Percentiles rank a stretch among this genome's conserved stretches.
These are phyloP conservation scores for Acridotheres tristis DNA, from an alignment of 2,797 vertebrate genomes.

Conservation along the genomic window DNA sequence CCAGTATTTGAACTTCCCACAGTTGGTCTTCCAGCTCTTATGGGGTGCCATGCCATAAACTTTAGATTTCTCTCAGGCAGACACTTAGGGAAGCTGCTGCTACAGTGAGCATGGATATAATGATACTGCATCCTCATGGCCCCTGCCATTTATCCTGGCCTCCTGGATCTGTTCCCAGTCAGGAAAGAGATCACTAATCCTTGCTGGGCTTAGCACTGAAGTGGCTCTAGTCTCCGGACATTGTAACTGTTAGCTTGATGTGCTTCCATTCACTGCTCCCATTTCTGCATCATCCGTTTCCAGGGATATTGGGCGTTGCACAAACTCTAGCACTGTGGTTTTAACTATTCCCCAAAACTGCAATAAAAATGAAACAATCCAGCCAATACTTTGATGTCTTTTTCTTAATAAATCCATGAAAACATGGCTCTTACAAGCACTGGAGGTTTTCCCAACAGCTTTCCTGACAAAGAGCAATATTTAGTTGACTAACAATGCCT, in stretches of 20 bases:
- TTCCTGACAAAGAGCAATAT: slow-evolving; percentile 5
- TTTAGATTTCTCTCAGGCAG: not conserved
- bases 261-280: not conserved
- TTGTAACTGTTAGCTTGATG: not conserved
- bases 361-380: not conserved
- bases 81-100: not conserved
- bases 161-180: not conserved
- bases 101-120: not conserved
- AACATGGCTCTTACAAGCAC: not conserved
- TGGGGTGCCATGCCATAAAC: not conserved
- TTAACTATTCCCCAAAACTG: not conserved
- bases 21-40: not conserved
- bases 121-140: not conserved
- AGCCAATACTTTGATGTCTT: slow-evolving; percentile 36
- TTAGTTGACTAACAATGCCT: slow-evolving; percentile 10
- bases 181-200: not conserved
- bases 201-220: not conserved
- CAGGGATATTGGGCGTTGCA: not conserved
- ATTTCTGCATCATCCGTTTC: not conserved
- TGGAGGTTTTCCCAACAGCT: not conserved
- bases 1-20: not conserved
- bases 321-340: not conserved
- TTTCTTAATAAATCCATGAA: slow-evolving; percentile 25
- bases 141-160: not conserved
- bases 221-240: not conserved